Conservation (phyloP, 2,888 invertebrate genomes). For the Syrphus vitripennis region DNA sequence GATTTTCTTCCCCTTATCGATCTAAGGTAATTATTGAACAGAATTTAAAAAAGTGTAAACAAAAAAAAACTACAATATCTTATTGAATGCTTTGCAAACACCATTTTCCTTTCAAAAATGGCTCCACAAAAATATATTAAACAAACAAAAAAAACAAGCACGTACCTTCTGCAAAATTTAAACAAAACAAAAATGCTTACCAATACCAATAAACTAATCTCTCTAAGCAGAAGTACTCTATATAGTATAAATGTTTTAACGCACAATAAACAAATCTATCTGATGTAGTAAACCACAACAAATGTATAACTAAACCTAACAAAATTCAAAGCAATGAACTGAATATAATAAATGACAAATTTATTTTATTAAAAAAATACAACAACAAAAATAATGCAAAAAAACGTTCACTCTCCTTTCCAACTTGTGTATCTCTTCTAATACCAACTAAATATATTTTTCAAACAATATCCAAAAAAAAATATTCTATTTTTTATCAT, state of each 20-base stretch:
- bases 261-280: slow-evolving; percentile 60
- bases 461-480: slow-evolving; percentile 23
- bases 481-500: background rate
- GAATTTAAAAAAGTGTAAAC: background rate
- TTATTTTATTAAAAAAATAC: background rate
- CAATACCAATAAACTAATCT: slow-evolving; percentile 10
- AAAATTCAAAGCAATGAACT: slow-evolving; percentile 32
- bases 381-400: background rate
- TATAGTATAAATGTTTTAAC: slow-evolving; percentile 58
- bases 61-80: background rate
- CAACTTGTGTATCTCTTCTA: slow-evolving; percentile 65
- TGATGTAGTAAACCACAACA: slow-evolving; percentile 63
- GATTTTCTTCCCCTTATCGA: slow-evolving; percentile 97
- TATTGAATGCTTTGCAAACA: slow-evolving; percentile 26
- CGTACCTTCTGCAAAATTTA: slow-evolving; percentile 36
- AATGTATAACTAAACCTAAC: slow-evolving; percentile 24
- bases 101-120: slow-evolving; percentile 28
- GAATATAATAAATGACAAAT: background rate
- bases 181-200: slow-evolving; percentile 10
- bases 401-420: slow-evolving; percentile 45
- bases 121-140: slow-evolving; percentile 23
- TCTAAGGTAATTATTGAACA: slow-evolving; percentile 86
- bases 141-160: slow-evolving; percentile 7
- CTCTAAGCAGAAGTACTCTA: slow-evolving; percentile 15
- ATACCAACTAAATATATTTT: background rate